phyloP scores from a whole-genome alignment of 2,888 invertebrate species.

The Brachyptera risi region DNA sequence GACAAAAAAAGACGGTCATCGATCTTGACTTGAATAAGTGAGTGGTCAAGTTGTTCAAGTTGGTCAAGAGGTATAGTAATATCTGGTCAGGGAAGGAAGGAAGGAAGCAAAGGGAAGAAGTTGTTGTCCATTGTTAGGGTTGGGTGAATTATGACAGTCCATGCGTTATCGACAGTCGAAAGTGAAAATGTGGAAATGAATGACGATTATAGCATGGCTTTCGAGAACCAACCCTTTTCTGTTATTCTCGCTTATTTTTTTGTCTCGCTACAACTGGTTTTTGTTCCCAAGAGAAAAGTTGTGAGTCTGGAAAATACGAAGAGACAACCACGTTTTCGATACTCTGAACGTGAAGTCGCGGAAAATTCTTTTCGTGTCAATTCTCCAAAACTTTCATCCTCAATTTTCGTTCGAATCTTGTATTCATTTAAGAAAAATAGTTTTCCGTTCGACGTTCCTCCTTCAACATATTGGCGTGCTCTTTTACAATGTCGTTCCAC shows the following conservation, averaged over 20 bases:
- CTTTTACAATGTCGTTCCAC: too few species aligned
- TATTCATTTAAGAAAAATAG: too few species aligned
- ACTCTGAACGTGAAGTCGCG: too few species aligned
- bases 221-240: slow-evolving; percentile 6
- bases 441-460: too few species aligned
- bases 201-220: slow-evolving; percentile 15
- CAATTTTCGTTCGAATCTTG: slow-evolving; percentile 15
- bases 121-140: slow-evolving; percentile 16
- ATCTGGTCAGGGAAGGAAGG: slow-evolving; percentile 16
- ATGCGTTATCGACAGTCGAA: slow-evolving; percentile 15
- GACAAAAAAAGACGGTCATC: neutral
- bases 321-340: too few species aligned
- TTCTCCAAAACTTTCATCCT: slow-evolving; percentile 7
- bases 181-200: slow-evolving; percentile 16
- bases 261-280: too few species aligned
- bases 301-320: neutral
- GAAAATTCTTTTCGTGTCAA: slow-evolving; percentile 7
- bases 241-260: slow-evolving; percentile 6
- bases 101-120: too few species aligned
- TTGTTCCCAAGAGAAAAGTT: neutral
- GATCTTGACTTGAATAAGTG: slow-evolving; percentile 1
- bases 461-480: too few species aligned
- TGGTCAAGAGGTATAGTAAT: slow-evolving; percentile 17
- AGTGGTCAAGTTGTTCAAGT: too few species aligned
- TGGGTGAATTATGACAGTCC: slow-evolving; percentile 2